Base-by-base conservation (phyloP, 2,113 vertebrate species). In the Corythoichthys intestinalis region DNA sequence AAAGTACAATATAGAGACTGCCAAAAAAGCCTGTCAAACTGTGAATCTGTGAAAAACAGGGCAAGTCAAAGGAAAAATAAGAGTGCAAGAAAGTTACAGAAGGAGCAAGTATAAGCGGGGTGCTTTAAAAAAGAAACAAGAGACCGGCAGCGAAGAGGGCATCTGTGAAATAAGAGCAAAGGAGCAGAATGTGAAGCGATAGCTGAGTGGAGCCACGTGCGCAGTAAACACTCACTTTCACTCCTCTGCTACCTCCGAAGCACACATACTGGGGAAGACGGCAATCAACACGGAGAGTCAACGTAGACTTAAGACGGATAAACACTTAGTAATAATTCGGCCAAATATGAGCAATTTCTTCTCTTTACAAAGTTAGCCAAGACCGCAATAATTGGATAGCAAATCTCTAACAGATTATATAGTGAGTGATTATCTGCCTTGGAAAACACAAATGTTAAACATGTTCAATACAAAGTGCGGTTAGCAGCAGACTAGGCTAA, bases 201-300 rank as follows among this genome's bases (percentile, higher is more conserved):
- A 75, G 71, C 20, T 76, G 81, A 86, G 80, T 69, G 82, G 80
- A 84, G 84, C 73, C 83, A 85, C 81, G 80, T 86, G 82, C 84
- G 79, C 75, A 85, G 79, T 77, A 75, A 78, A 85, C 67, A 70
- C 66, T 67, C 67, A 50, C 78, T 82, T 81, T 66, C 75, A 73
- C 78, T 69, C 82, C 69, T 72, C 74, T 67, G 41, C 46, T 70
- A 58, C 73, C 60, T 75, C 62, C 77, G 34, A 57, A n/a, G 39
- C 71, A 67, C 69, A 69, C 4, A 35, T 15, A 34, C 20, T 34
- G 6, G n/a, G n/a, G 20, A 63, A 34, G 34, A 11, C 11, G 34
- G 5, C 44, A 63, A 62, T 60, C 39, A 41, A 12, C 60, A 62
- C 60, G 12, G 12, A 4, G 12, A 39, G 34, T 10, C 6, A 6